A percentile compares a stretch with the other conserved stretches of the same genome.
Evolutionary conservation across 1,140 invertebrate species (phyloP).

Genomic region (Lepidurus couesii): DNA sequence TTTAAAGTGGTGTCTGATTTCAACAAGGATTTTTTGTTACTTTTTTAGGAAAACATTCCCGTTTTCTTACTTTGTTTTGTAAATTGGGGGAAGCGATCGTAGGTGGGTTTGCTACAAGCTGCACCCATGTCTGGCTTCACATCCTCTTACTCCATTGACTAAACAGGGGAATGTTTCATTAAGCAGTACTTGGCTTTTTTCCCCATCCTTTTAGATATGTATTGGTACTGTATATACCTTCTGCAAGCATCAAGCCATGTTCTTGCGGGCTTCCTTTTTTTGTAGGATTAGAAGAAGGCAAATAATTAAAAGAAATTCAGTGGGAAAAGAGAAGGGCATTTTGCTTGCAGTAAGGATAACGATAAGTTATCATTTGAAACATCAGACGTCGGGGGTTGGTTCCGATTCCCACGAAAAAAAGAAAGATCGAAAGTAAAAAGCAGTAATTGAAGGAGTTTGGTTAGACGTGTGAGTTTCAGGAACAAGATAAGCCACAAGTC

Average conservation of each 20-base stretch:
- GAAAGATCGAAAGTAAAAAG: not conserved
- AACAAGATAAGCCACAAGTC: not conserved
- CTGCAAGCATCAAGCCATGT: no score
- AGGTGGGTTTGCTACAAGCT: conserved; percentile 15
- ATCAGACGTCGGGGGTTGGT: not conserved
- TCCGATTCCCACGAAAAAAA: not conserved
- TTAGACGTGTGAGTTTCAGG: not conserved
- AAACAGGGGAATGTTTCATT: not conserved
- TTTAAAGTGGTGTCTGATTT: not conserved
- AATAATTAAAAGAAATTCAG: no score
- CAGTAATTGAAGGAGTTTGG: not conserved
- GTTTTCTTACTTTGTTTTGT: not conserved
- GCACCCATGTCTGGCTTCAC: conserved; percentile 9
- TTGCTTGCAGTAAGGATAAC: no score
- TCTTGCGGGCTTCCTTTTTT: no score
- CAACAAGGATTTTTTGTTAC: not conserved
- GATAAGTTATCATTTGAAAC: not conserved
- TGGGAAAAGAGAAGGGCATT: no score
- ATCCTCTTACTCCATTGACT: conserved; percentile 2
- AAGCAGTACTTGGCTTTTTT: not conserved
- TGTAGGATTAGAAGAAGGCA: no score
- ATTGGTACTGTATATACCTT: no score
- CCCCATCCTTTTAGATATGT: not conserved
- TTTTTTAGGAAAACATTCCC: no score
- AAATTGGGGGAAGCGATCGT: not conserved